These are phyloP conservation scores for Myotis yumanensis DNA, from an alignment of 2,113 vertebrate species.

Conservation along the genomic window DNA sequence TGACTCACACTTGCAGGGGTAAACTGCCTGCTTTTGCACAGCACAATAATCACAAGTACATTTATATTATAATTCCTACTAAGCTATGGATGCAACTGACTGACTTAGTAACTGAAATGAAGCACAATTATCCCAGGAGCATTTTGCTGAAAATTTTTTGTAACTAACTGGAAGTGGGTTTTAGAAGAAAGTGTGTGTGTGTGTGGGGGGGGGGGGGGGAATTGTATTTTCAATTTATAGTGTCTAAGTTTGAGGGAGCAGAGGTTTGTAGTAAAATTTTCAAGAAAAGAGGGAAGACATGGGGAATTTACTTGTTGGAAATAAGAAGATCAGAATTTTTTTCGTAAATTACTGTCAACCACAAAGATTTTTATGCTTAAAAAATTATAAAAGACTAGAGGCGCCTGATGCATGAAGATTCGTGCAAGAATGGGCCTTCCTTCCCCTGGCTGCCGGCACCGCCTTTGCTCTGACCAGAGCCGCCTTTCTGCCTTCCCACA, in stretches of 20 bases:
- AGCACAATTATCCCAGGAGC: conserved; percentile 30
- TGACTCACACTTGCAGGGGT: background rate
- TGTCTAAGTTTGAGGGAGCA: background rate
- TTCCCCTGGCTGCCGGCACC: too few species aligned
- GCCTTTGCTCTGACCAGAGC: too few species aligned
- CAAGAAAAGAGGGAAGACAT: background rate
- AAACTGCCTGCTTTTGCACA: background rate
- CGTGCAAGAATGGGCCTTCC: too few species aligned
- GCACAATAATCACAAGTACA: conserved; percentile 16
- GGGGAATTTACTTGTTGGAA: background rate
- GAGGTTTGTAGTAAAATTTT: background rate
- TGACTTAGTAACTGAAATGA: conserved; percentile 19
- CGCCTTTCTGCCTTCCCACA: too few species aligned
- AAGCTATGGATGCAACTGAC: conserved; percentile 35
- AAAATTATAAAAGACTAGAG: background rate
- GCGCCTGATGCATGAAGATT: too few species aligned
- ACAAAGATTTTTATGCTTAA: background rate
- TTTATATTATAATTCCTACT: conserved; percentile 56
- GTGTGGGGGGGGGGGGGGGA: background rate
- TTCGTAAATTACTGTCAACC: background rate
- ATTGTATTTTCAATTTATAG: conserved; percentile 34
- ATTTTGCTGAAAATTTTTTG: conserved; percentile 38
- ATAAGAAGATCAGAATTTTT: background rate
- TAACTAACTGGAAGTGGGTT: conserved; percentile 36
- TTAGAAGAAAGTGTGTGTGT: conserved; percentile 1